These are phyloP conservation scores for Bagarius yarrelli DNA, from an alignment of 2,113 vertebrate species.

Conservation along the genomic window DNA sequence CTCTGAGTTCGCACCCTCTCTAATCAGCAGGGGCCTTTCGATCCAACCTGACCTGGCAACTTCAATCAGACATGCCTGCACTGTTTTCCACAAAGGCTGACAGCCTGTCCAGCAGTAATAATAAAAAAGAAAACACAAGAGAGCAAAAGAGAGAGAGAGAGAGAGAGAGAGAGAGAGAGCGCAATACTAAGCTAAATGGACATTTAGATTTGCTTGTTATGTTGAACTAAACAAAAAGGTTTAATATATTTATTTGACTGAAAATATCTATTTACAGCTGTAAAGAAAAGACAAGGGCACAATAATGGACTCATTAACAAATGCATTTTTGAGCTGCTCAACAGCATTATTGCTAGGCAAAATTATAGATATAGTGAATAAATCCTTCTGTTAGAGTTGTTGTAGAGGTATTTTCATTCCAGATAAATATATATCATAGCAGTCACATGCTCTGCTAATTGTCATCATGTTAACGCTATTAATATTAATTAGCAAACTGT, in stretches of 20 bases:
- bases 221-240: slow-evolving; percentile 24
- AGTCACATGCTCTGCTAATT: neutral
- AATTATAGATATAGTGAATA: neutral
- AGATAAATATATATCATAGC: slow-evolving; percentile 1
- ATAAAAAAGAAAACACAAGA: slow-evolving; percentile 32
- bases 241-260: slow-evolving; percentile 46
- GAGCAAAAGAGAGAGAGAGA: neutral
- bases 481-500: neutral
- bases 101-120: slow-evolving; percentile 50
- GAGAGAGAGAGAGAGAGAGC: neutral
- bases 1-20: slow-evolving; percentile 63
- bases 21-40: slow-evolving; percentile 68
- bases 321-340: neutral
- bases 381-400: neutral
- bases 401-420: too few species aligned
- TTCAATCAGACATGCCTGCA: slow-evolving; percentile 66
- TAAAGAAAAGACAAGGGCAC: neutral
- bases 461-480: neutral
- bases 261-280: slow-evolving; percentile 37
- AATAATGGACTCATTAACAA: neutral
- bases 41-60: slow-evolving; percentile 69
- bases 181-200: slow-evolving; percentile 25
- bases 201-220: slow-evolving; percentile 38
- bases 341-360: neutral
- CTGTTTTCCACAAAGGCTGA: slow-evolving; percentile 50